phyloP scores from a whole-genome alignment of 2,113 vertebrate genomes.

The Microcebus jonahi region DNA sequence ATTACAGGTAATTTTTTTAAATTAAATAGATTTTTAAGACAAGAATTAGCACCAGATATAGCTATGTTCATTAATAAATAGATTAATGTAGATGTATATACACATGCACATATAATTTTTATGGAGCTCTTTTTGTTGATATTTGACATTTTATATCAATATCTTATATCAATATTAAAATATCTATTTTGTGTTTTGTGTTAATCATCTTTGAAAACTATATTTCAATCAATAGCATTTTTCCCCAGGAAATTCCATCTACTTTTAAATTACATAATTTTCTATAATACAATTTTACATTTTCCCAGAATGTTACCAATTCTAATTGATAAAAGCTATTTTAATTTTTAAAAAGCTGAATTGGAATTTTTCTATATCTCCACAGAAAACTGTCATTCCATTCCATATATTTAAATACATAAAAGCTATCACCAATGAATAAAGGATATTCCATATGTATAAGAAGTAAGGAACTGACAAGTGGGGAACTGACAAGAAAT shows the following conservation, averaged over 20 bases:
- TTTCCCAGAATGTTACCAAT: background rate
- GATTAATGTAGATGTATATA: background rate
- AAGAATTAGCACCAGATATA: background rate
- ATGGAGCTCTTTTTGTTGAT: background rate
- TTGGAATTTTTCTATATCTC: background rate
- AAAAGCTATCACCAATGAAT: background rate
- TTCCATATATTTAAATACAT: background rate
- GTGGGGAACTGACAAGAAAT: background rate
- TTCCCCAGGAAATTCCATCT: background rate
- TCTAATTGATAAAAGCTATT: background rate
- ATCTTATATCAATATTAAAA: background rate
- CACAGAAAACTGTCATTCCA: background rate
- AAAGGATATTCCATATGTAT: background rate
- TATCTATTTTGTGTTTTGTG: background rate
- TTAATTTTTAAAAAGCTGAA: background rate
- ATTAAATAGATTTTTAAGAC: background rate
- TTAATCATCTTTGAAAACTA: background rate
- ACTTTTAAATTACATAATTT: constrained; percentile 25
- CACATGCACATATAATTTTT: background rate
- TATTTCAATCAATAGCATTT: background rate
- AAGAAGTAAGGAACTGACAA: background rate
- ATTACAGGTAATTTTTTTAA: background rate
- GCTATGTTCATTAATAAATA: background rate
- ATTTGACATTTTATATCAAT: background rate
- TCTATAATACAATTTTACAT: background rate